Conservation (phyloP, 1,140 invertebrate species). For the Scaptodrosophila lebanonensis region DNA sequence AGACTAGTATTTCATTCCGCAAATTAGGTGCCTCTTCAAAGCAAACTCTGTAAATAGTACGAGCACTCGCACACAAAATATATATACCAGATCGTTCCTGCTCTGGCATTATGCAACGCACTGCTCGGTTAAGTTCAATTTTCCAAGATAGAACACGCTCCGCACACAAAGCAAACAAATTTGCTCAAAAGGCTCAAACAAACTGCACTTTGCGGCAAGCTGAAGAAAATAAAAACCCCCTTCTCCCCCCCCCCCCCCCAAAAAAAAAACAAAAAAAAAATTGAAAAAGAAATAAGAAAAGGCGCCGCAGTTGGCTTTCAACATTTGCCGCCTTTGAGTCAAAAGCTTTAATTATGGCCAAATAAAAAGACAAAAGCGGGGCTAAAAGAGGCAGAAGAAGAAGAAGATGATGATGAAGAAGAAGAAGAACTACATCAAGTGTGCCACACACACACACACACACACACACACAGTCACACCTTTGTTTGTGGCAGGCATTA, state of each 20-base stretch:
- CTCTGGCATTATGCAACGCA: too few species aligned
- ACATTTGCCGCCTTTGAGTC: neutral
- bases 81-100: too few species aligned
- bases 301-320: conserved; percentile 11
- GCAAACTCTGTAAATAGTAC: too few species aligned
- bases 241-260: conserved; percentile 15
- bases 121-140: too few species aligned
- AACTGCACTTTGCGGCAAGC: conserved; percentile 8
- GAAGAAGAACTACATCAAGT: conserved; percentile 24
- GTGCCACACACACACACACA: conserved; percentile 14
- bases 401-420: conserved; percentile 18
- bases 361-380: too few species aligned
- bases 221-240: conserved; percentile 12
- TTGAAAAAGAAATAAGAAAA: conserved; percentile 4
- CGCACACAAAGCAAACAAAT: conserved; percentile 20
- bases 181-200: too few species aligned
- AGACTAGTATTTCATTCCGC: too few species aligned
- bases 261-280: neutral
- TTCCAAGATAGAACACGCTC: too few species aligned
- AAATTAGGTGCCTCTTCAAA: too few species aligned
- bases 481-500: too few species aligned
- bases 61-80: too few species aligned
- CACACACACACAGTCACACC: conserved; percentile 33
- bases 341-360: conserved; percentile 64
- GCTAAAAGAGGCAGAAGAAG: conserved; percentile 18